These are phyloP conservation scores for Lordiphosa stackelbergi DNA, from an alignment of 1,140 invertebrate genomes.

Conservation along the genomic window DNA sequence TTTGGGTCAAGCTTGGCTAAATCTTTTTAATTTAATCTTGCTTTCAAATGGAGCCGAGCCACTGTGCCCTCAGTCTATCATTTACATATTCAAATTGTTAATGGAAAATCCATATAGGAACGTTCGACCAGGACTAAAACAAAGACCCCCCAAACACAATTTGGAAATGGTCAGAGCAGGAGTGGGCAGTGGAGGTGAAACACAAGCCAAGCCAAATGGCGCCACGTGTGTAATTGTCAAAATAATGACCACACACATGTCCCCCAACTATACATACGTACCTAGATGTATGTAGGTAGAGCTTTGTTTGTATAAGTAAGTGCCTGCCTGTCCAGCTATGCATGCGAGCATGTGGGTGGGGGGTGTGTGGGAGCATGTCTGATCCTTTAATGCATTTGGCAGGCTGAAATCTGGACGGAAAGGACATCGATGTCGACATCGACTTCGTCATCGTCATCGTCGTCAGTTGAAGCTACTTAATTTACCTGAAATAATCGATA, in stretches of 20 bases:
- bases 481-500: slow-evolving; percentile 76
- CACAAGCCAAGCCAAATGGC: slow-evolving; percentile 51
- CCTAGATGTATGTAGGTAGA: slow-evolving; percentile 11
- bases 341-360: slow-evolving; percentile 15
- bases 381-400: slow-evolving; percentile 75
- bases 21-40: too few relatives aligned
- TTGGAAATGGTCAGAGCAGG: neutral
- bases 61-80: slow-evolving; percentile 33
- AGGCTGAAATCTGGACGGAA: slow-evolving; percentile 49
- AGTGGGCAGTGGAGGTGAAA: neutral
- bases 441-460: slow-evolving; percentile 18
- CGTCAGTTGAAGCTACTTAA: slow-evolving; percentile 65
- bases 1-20: too few relatives aligned
- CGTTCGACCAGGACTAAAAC: slow-evolving; percentile 42
- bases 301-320: slow-evolving; percentile 74
- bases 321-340: slow-evolving; percentile 53
- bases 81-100: slow-evolving; percentile 76
- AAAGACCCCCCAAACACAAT: slow-evolving; percentile 26
- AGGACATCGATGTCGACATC: slow-evolving; percentile 39
- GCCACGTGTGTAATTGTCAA: slow-evolving; percentile 74
- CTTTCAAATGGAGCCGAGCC: neutral
- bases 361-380: slow-evolving; percentile 53
- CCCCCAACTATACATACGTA: neutral
- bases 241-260: slow-evolving; percentile 63
- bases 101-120: slow-evolving; percentile 71